Evolutionary conservation across 2,888 invertebrate genomes (phyloP).

Genomic region (Leptarthrus brevirostris): DNA sequence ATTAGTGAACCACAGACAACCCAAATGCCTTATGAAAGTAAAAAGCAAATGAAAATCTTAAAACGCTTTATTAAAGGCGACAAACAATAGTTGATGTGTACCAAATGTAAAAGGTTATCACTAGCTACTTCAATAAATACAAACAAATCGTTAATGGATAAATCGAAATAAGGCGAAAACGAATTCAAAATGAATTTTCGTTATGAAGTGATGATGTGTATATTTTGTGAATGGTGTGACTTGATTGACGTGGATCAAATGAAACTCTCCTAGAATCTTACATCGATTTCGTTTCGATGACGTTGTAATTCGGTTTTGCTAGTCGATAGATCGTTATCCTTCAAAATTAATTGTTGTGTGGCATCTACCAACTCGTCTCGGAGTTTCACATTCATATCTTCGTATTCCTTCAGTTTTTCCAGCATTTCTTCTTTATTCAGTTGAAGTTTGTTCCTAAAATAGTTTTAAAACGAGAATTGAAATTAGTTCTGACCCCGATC

Average conservation of each 20-base stretch:
- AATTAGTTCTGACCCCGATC: too few species aligned
- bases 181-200: constrained; percentile 14
- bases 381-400: constrained; percentile 69
- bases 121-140: constrained; percentile 42
- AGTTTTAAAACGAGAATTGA: neutral
- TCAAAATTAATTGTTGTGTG: constrained; percentile 69
- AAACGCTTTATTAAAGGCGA: constrained; percentile 27
- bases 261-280: constrained; percentile 63
- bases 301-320: constrained; percentile 70
- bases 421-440: constrained; percentile 67
- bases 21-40: too few species aligned
- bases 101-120: constrained; percentile 27
- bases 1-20: too few species aligned
- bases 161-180: neutral
- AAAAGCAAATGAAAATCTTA: constrained; percentile 24
- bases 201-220: constrained; percentile 7
- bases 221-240: constrained; percentile 1
- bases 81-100: constrained; percentile 22
- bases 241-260: neutral
- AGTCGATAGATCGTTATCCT: constrained; percentile 69
- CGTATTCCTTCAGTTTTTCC: constrained; percentile 70
- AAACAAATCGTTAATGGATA: constrained; percentile 13
- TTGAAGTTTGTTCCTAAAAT: constrained; percentile 65
- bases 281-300: constrained; percentile 71
- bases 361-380: constrained; percentile 71